These are phyloP conservation scores for Masnerella sp. DNA, from an alignment of 2,888 invertebrate genomes.

Conservation along the genomic window DNA sequence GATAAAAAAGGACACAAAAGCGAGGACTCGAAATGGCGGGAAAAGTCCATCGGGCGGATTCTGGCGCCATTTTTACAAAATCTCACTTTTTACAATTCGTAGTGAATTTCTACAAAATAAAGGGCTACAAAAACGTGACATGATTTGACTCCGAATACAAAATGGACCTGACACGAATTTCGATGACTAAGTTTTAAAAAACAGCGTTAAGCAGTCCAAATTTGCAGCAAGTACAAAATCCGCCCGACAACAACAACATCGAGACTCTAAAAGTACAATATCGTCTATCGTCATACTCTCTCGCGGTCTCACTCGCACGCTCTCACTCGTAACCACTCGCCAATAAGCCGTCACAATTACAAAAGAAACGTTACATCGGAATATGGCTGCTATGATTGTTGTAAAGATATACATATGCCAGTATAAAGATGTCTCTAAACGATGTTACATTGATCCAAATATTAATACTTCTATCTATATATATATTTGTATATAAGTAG, in stretches of 20 bases:
- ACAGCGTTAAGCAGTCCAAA: too few species aligned
- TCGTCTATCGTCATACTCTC: slow-evolving; percentile 20
- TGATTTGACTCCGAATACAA: too few species aligned
- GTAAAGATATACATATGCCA: slow-evolving; percentile 60
- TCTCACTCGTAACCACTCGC: slow-evolving; percentile 43
- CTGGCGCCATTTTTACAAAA: too few species aligned
- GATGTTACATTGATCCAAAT: slow-evolving; percentile 51
- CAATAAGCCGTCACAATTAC: slow-evolving; percentile 55
- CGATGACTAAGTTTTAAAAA: too few species aligned
- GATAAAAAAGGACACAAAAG: too few species aligned
- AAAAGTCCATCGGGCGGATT: too few species aligned
- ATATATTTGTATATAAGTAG: slow-evolving; percentile 42
- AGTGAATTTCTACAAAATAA: too few species aligned
- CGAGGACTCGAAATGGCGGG: too few species aligned
- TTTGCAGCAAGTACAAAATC: too few species aligned
- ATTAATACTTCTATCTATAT: slow-evolving; percentile 36
- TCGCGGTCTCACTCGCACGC: slow-evolving; percentile 19
- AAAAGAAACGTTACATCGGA: slow-evolving; percentile 53
- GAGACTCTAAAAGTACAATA: slow-evolving; percentile 24
- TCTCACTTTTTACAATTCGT: too few species aligned
- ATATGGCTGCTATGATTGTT: slow-evolving; percentile 54
- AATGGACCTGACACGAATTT: too few species aligned
- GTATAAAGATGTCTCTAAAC: slow-evolving; percentile 60
- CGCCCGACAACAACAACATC: slow-evolving; percentile 29
- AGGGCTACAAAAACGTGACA: too few species aligned